Base-by-base conservation (phyloP, 2,888 invertebrate genomes). In the Didymodactylos carnosus region DNA sequence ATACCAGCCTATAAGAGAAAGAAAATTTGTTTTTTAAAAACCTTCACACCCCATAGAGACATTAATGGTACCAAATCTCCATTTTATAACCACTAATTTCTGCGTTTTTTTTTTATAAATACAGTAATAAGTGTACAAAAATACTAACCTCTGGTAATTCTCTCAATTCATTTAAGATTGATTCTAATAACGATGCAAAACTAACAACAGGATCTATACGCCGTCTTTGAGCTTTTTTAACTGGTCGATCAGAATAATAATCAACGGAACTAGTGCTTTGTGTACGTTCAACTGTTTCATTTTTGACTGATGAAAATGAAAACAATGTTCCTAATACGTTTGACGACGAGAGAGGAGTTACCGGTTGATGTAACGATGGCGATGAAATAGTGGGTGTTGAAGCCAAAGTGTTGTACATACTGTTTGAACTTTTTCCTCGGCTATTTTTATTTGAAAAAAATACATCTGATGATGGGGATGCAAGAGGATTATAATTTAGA, bases 131-230 rank as follows among this genome's bases (percentile, higher is more conserved):
- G n/a, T n/a, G n/a, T 10, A 6, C 92, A 92, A n/a, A 0, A 19
- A 51, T 27, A 16, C 14, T 62, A 35, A 62, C 62, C 81, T 94
- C 93, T 0, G 92, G 91, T 82, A 95, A 83, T 79, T 90, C 90
- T 69, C 94, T 86, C 87, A 98, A 89, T 80, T 95, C 82, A 80
- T 92, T 94, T 14, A 94, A 85, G 75, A 97, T 92, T 73, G 88
- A 88, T 81, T 97, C 95, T 62, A 95, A 85, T 77, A 94, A 88
- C 0, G 92, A 91, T 0, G 93, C 91, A 73, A 97, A 84, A 0
- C 84, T 84, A 19, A 95, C 94, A 1, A 94, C 88, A 0, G 98
- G 98, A 85, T 98, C 98, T 0, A 94, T 94, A 53, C 97, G 87
- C 0, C 93, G 86, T 11, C 98, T 11, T 43, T 74, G 71, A 13